Base-by-base conservation (phyloP, 2,888 invertebrate genomes). In the Drosophila eohydei region DNA sequence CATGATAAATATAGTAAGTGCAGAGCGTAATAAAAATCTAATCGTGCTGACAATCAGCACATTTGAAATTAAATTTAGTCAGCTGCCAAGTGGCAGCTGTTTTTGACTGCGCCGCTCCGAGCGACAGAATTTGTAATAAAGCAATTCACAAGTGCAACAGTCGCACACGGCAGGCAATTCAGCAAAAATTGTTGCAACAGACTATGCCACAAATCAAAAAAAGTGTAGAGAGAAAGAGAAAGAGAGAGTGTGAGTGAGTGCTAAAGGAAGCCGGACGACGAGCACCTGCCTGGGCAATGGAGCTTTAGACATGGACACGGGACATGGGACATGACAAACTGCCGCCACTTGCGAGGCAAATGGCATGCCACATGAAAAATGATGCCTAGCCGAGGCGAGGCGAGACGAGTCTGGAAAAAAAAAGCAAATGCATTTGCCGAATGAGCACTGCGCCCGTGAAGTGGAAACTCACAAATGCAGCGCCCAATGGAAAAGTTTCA, bases 361-460 rank as follows among this genome's bases (percentile, higher is more conserved):
- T 73, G 77, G 70, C 74, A 66, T 43, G 59, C 66, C 68, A 78
- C 78, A 78, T 86, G 86, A 83, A 83, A 83, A 83, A 83, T 83
- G 86, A 81, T 76, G 79, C 79, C 71, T 63, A 68, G 65, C 76
- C 79, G 75, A 50, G 59, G 70, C 48, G 16, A 50, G 34, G 5
- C n/a, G 16, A 41, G 36, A 12, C 14, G 43, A 56, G 38, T 26
- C n/a, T 51, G 52, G 21, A 30, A 16, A 7, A 5, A 40, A 21
- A 21, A 48, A 41, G 36, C 51, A 81, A 81, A 74, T 83, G 81
- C 86, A 83, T 83, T 83, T 81, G 74, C 70, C 74, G 83, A 86
- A 79, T 83, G 83, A 74, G 62, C 66, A 9, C 9, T n/a, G 38
- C 66, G 58, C 59, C 70, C 83, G 69, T 83, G 61, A 83, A 76